phyloP scores from a whole-genome alignment of 2,113 vertebrate genomes.

The Oncorhynchus gorbuscha region DNA sequence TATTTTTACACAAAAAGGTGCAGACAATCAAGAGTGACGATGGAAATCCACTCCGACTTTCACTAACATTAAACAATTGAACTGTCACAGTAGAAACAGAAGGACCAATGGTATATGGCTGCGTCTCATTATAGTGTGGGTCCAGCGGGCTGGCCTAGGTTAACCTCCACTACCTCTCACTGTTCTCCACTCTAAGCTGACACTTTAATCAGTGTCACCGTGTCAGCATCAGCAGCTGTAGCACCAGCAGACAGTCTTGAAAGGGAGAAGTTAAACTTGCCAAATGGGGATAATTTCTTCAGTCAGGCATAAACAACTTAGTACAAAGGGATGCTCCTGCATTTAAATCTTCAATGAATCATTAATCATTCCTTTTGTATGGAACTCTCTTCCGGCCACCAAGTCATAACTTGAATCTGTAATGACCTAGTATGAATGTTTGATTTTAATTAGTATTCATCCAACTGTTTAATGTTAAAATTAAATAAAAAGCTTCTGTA shows the following conservation, averaged over 20 bases:
- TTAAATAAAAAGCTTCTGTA: not conserved
- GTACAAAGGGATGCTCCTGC: not conserved
- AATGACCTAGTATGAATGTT: slow-evolving; percentile 1
- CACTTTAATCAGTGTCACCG: slow-evolving; percentile 39
- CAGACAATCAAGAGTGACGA: no score
- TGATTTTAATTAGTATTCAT: slow-evolving; percentile 32
- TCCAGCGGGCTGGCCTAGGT: slow-evolving; percentile 15
- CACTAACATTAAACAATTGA: no score
- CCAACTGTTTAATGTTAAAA: slow-evolving; percentile 1
- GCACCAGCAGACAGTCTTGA: not conserved
- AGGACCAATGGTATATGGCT: not conserved
- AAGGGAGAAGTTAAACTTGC: not conserved
- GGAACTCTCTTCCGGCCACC: not conserved
- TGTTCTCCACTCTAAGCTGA: slow-evolving; percentile 29
- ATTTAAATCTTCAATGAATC: not conserved
- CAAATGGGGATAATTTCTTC: not conserved
- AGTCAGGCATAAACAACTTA: not conserved
- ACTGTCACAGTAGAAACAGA: no score
- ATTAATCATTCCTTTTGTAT: not conserved
- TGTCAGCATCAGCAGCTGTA: slow-evolving; percentile 18
- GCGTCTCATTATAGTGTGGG: slow-evolving; percentile 22
- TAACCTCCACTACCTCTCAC: not conserved
- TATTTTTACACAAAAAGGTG: no score
- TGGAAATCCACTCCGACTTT: no score
- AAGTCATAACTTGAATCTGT: slow-evolving; percentile 1